Percentiles rank a stretch among this genome's conserved stretches.
phyloP scores from a whole-genome alignment of 2,888 invertebrate genomes.

The Eristalis tenax region DNA sequence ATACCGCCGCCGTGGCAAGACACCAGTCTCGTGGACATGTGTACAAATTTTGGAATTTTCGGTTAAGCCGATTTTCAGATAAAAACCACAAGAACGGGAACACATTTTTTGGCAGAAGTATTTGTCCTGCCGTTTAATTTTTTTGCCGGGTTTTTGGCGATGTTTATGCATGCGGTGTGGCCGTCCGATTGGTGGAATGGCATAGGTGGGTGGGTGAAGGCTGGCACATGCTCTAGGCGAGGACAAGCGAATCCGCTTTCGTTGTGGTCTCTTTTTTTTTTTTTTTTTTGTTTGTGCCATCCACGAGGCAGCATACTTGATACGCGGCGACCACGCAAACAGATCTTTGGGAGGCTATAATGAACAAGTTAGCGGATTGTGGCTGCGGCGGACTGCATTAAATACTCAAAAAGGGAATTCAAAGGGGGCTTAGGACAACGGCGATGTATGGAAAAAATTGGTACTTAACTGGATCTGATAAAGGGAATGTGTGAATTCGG shows the following conservation, averaged over 20 bases:
- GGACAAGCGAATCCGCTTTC: conserved; percentile 40
- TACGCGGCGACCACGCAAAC: neutral
- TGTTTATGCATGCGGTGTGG: neutral
- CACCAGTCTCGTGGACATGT: conserved; percentile 18
- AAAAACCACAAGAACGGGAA: conserved; percentile 62
- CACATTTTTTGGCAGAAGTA: conserved; percentile 60
- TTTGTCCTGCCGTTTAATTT: conserved; percentile 22
- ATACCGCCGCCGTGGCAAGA: neutral
- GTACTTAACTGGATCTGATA: neutral
- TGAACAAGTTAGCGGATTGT: conserved; percentile 1
- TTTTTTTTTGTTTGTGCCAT: neutral
- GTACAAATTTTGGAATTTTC: conserved; percentile 51
- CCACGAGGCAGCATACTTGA: neutral
- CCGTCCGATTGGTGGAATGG: neutral
- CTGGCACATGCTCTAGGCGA: neutral
- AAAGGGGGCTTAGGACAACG: neutral
- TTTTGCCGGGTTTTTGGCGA: neutral
- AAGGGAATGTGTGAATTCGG: neutral
- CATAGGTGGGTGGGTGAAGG: neutral
- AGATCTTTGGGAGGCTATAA: neutral
- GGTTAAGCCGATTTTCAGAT: conserved; percentile 67
- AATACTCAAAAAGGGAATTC: neutral
- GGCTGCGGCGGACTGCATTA: neutral
- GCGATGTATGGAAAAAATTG: neutral
- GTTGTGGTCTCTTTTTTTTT: conserved; percentile 45